Evolutionary conservation across 2,888 invertebrate species (phyloP).

Genomic region (Miltochrista miniata): DNA sequence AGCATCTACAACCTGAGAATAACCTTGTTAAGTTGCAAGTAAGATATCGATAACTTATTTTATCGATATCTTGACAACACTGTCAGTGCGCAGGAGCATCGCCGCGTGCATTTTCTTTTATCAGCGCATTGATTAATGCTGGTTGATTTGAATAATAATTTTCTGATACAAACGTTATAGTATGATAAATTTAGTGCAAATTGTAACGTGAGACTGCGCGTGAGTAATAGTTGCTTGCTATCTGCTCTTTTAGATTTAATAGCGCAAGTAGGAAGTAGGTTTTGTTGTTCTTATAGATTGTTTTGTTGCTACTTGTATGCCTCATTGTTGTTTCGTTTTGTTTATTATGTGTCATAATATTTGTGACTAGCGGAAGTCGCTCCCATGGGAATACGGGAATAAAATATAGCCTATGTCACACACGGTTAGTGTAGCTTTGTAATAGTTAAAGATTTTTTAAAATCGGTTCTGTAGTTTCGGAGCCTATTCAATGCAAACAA

Average conservation of each 20-base stretch:
- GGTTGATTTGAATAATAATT: conserved; percentile 83
- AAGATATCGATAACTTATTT: conserved; percentile 5
- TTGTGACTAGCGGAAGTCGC: background rate
- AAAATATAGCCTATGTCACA: no score
- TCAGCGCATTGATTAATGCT: conserved; percentile 82
- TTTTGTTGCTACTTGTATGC: conserved; percentile 14
- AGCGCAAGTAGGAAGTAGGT: conserved; percentile 29
- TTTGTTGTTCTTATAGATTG: conserved; percentile 23
- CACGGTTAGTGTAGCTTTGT: no score
- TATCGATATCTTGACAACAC: conserved; percentile 20
- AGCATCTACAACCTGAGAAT: no score
- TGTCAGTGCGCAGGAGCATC: conserved; percentile 66
- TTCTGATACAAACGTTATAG: conserved; percentile 82
- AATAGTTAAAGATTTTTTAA: no score
- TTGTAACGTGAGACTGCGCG: conserved; percentile 69
- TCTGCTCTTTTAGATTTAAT: conserved; percentile 38
- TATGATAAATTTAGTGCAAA: conserved; percentile 84
- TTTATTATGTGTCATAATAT: background rate
- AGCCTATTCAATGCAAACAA: no score
- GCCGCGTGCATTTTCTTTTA: conserved; percentile 79
- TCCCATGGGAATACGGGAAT: no score
- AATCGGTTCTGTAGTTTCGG: no score
- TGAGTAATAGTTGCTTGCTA: conserved; percentile 39
- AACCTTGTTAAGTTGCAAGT: no score
- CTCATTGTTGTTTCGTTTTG: conserved; percentile 7